Evolutionary conservation across 2,888 invertebrate genomes (phyloP).

Genomic region (Agrenia bidenticulata): DNA sequence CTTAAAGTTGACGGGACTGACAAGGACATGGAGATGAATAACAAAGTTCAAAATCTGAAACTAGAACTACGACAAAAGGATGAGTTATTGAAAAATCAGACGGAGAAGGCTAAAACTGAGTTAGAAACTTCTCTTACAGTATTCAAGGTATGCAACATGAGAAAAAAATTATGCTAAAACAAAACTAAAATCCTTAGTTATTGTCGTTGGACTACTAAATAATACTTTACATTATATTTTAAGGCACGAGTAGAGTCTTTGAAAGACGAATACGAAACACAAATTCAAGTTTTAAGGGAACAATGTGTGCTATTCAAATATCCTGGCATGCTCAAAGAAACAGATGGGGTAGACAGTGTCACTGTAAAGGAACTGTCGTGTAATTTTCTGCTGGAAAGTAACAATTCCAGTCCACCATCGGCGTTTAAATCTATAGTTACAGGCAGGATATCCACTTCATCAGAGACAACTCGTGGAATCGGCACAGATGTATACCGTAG

Average conservation of each 20-base stretch:
- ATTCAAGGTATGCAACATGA: not conserved
- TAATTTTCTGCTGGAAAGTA: too few relatives aligned
- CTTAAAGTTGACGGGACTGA: constrained; percentile 44
- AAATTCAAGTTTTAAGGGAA: constrained; percentile 42
- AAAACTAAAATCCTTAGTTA: too few relatives aligned
- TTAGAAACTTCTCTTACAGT: not conserved
- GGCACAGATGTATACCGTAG: not conserved
- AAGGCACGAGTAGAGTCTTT: constrained; percentile 30
- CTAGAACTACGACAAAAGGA: constrained; percentile 43
- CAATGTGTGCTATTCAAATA: constrained; percentile 29
- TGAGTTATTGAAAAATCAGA: constrained; percentile 30
- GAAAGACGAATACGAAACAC: constrained; percentile 38
- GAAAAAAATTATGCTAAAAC: too few relatives aligned
- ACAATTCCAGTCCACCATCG: too few relatives aligned
- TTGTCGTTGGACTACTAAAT: too few relatives aligned
- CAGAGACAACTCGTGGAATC: too few relatives aligned
- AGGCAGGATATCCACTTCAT: too few relatives aligned
- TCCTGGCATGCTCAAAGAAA: not conserved
- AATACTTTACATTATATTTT: too few relatives aligned
- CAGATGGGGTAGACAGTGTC: too few relatives aligned
- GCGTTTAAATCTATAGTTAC: too few relatives aligned
- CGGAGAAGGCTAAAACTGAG: constrained; percentile 21
- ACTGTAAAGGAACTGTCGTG: too few relatives aligned
- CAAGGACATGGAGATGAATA: constrained; percentile 45
- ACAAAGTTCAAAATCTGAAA: constrained; percentile 40